Evolutionary conservation across 2,797 vertebrate species (phyloP).

Genomic region (Sebastes cheni): DNA sequence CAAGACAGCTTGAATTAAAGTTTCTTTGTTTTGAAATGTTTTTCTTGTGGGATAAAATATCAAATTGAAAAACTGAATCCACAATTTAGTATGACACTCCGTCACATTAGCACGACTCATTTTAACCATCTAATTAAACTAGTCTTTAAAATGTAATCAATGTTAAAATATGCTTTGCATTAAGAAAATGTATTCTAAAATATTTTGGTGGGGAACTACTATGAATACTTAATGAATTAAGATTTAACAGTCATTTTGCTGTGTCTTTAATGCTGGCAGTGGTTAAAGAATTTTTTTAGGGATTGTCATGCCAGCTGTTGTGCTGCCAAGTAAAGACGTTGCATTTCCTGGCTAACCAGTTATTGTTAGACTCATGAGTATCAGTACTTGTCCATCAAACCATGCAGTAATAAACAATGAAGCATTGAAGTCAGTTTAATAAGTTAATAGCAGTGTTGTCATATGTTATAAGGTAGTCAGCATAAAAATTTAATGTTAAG

Average conservation of each 20-base stretch:
- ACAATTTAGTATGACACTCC: background rate
- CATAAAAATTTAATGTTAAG: background rate
- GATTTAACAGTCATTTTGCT: background rate
- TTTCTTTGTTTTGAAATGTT: background rate
- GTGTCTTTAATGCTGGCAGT: background rate
- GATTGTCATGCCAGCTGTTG: background rate
- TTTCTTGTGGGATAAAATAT: background rate
- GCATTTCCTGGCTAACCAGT: slow-evolving; percentile 19
- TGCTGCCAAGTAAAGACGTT: background rate
- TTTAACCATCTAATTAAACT: background rate
- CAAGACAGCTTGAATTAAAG: background rate
- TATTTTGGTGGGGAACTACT: background rate
- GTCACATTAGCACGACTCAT: background rate
- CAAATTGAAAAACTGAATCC: background rate
- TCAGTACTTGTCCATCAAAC: background rate
- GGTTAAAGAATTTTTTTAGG: background rate
- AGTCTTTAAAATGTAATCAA: background rate
- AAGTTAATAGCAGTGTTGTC: background rate
- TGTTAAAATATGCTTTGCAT: background rate
- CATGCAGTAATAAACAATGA: background rate
- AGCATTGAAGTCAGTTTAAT: background rate
- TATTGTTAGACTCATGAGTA: background rate
- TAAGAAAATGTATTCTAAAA: background rate
- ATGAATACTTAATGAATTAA: background rate
- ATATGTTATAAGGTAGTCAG: background rate